These are phyloP conservation scores for Psix sp. DNA, from an alignment of 1,140 invertebrate genomes.

Conservation along the genomic window DNA sequence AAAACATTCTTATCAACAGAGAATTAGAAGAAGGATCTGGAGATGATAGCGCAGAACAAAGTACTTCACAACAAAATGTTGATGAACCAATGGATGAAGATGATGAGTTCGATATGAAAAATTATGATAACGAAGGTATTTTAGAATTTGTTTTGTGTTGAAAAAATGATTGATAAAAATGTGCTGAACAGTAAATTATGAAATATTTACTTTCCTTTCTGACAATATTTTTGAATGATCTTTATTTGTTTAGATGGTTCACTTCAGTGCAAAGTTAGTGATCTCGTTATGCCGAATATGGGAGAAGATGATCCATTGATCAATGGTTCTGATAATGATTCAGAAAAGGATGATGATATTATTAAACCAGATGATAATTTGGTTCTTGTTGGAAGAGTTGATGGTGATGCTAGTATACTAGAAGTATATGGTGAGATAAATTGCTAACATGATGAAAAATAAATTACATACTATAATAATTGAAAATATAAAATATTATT, in stretches of 20 bases:
- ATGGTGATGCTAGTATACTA: conserved; percentile 88
- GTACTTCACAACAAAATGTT: conserved; percentile 11
- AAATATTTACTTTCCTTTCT: conserved; percentile 57
- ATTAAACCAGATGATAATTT: conserved; percentile 95
- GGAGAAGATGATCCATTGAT: conserved; percentile 80
- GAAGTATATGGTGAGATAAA: conserved; percentile 88
- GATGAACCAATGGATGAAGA: conserved; percentile 68
- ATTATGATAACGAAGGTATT: conserved; percentile 84
- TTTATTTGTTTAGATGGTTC: conserved; percentile 66
- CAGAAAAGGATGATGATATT: conserved; percentile 93
- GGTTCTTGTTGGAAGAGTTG: conserved; percentile 90
- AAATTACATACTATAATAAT: conserved; percentile 15
- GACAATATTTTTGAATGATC: conserved; percentile 15
- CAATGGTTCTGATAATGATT: conserved; percentile 80
- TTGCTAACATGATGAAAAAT: conserved; percentile 6
- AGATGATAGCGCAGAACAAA: not conserved
- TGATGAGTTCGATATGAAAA: conserved; percentile 86
- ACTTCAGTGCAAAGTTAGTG: conserved; percentile 72
- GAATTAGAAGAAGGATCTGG: conserved; percentile 44
- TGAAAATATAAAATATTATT: too few species aligned
- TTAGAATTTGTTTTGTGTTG: too few species aligned
- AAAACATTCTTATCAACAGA: conserved; percentile 40
- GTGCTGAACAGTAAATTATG: too few species aligned
- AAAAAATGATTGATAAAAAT: too few species aligned
- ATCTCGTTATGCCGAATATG: conserved; percentile 77